Evolutionary conservation across 2,888 invertebrate genomes (phyloP), one percentile per base, ranked within the genome.

Genomic region (Aporophyla lueneburgensis): DNA sequence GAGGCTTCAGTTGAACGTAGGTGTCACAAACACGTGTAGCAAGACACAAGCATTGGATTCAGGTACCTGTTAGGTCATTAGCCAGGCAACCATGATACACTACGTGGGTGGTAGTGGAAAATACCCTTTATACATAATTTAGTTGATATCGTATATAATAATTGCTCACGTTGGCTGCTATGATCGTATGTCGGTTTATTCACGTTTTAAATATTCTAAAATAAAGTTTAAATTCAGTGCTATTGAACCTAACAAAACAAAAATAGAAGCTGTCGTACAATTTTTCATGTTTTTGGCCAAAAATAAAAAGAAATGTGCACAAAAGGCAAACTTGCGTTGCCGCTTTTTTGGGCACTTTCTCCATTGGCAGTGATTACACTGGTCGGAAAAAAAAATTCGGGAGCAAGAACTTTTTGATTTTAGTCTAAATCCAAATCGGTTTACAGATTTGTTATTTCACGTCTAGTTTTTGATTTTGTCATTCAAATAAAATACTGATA

Each of bases 1-100:
- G 79, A 53, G 24, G 5, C 24, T 80, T 53, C 5, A 54, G 71
- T 71, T 80, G 14, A n/a, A 27, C 33, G 58, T 46, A 54, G 54
- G 46, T 58, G 46, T 51, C n/a, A 69, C 12, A 49, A 27, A 40
- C 63, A 61, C 49, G 49, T 61, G 43, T 19, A n/a, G n/a, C n/a
- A n/a, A n/a, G 9, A 12, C 21, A 27, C 7, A 43, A 43, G 21
- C 14, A 33, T 54, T 16, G 10, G 24, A 24, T 40, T 74, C 59
- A 61, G 16, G 61, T 53, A 46, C 46, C 2, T 19, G 14, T 76
- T 67, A 68, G 67, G 62, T 77, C 54, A 76, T 61, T 33, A 19
- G 24, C 24, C 24, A 33, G 27, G 59, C 19, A n/a, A 46, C 16
- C 10, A 63, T 43, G n/a, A 56, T 6, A 40, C 5, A 21, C n/a